These are phyloP conservation scores for Microtus montanus DNA, from an alignment of 2,113 vertebrate species.

Conservation along the genomic window DNA sequence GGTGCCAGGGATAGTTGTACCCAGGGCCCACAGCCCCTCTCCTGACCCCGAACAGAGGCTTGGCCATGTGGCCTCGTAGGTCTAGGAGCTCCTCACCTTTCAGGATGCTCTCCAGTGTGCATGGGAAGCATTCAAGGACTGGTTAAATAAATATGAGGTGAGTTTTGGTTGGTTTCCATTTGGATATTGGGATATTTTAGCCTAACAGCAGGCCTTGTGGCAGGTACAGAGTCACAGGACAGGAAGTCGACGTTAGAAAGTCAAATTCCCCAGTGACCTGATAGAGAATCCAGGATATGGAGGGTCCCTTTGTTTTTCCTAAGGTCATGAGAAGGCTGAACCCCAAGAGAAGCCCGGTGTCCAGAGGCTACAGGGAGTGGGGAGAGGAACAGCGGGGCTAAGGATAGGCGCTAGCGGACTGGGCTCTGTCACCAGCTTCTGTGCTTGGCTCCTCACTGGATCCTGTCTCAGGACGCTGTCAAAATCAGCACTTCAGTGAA, in stretches of 20 bases:
- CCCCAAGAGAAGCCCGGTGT: neutral
- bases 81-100: neutral
- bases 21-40: neutral
- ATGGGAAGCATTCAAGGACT: neutral
- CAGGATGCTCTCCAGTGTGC: neutral
- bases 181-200: neutral
- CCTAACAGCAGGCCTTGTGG: neutral
- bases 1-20: neutral
- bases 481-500: neutral
- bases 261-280: neutral
- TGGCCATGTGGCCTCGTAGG: accelerated
- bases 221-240: neutral
- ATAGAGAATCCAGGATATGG: neutral
- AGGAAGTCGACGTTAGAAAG: neutral
- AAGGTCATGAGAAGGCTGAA: neutral
- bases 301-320: neutral
- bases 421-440: too few relatives aligned
- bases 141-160: neutral
- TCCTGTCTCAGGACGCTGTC: neutral
- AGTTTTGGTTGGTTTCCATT: neutral
- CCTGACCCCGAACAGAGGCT: neutral
- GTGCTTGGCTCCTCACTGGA: neutral
- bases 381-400: too few relatives aligned
- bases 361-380: neutral
- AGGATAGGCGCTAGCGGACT: accelerated